Evolutionary conservation across 2,888 invertebrate species (phyloP).

Genomic region (Troides aeacus): DNA sequence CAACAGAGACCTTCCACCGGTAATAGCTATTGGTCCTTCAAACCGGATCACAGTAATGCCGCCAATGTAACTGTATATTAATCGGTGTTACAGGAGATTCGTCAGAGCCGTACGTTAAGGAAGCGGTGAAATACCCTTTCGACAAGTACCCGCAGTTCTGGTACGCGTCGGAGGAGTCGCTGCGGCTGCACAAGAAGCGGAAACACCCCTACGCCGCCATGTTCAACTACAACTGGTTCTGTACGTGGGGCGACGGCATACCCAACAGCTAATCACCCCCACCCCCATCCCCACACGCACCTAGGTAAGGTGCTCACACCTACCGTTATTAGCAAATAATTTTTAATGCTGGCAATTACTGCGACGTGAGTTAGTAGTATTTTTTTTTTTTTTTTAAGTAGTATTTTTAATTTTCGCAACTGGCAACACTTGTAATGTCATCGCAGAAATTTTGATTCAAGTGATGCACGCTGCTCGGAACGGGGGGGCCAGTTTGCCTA

Average conservation of each 20-base stretch:
- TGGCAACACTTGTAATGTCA: constrained; percentile 11
- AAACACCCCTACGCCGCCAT: constrained; percentile 71
- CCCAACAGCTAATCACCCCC: constrained; percentile 59
- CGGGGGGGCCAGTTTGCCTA: no score
- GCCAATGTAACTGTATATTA: no score
- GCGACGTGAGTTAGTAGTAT: constrained; percentile 9
- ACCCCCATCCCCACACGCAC: constrained; percentile 2
- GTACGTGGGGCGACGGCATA: constrained; percentile 56
- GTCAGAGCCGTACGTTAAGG: constrained; percentile 58
- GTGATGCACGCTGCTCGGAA: not conserved
- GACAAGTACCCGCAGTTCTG: constrained; percentile 69
- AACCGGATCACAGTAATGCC: no score
- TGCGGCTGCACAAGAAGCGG: constrained; percentile 66
- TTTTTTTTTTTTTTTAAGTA: constrained; percentile 26
- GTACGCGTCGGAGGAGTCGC: constrained; percentile 71
- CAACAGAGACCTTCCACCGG: no score
- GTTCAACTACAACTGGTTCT: constrained; percentile 63
- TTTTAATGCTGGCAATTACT: constrained; percentile 19
- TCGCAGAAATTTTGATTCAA: not conserved
- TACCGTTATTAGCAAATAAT: no score
- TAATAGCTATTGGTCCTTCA: no score
- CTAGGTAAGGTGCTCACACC: not conserved
- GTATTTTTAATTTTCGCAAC: constrained; percentile 20
- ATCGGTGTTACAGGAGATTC: constrained; percentile 48
- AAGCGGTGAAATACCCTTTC: constrained; percentile 60